phyloP scores from a whole-genome alignment of 2,888 invertebrate species.

The Stenotaenia linearis region DNA sequence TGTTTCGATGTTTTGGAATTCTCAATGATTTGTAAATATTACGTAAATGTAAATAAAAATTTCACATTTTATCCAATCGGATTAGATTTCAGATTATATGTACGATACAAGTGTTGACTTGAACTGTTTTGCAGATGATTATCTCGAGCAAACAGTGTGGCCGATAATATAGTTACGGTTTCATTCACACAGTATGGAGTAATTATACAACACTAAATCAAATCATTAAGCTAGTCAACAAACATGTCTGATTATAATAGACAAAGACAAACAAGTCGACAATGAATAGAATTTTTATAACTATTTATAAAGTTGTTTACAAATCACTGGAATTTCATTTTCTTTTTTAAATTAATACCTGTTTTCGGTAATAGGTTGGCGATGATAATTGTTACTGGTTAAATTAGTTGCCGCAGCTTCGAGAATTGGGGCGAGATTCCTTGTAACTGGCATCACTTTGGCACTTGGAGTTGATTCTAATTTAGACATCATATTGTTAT shows the following conservation, averaged over 20 bases:
- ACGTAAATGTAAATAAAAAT: too few relatives aligned
- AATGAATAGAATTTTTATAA: neutral
- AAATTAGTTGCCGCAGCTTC: neutral
- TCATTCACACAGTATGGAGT: neutral
- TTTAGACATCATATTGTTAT: neutral
- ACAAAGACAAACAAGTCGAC: neutral
- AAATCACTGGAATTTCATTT: too few relatives aligned
- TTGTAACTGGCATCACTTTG: neutral
- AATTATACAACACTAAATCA: neutral
- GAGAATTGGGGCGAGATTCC: neutral
- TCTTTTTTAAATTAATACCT: neutral
- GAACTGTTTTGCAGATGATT: neutral
- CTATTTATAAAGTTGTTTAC: too few relatives aligned
- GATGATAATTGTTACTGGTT: neutral
- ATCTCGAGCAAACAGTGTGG: neutral
- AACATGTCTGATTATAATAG: too few relatives aligned
- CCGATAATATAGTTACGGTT: neutral
- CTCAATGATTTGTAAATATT: too few relatives aligned
- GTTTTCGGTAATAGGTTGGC: neutral
- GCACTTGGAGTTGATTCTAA: neutral
- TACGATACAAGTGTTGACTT: too few relatives aligned
- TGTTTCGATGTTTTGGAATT: too few relatives aligned
- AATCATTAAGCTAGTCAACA: neutral
- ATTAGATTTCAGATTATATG: too few relatives aligned
- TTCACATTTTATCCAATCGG: too few relatives aligned